phyloP scores from a whole-genome alignment of 92 coral and sea anemone genomes.

The Porites cylindrica region DNA sequence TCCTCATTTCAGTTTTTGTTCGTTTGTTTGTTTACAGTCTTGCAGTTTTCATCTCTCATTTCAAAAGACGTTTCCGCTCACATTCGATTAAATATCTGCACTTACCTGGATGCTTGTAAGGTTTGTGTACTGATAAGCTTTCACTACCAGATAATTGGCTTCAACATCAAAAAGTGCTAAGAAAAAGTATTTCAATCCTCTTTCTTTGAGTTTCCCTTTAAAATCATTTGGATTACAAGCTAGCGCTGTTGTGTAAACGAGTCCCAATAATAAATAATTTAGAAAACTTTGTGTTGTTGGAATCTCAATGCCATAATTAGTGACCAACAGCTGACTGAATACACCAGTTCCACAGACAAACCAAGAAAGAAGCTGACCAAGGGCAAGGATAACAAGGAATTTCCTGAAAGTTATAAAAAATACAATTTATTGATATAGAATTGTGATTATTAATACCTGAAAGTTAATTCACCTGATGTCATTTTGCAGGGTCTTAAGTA shows the following conservation, averaged over 20 bases:
- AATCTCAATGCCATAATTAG: constrained; percentile 60
- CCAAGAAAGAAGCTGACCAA: constrained; percentile 87
- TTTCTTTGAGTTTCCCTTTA: constrained; percentile 54
- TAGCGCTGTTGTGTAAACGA: constrained; percentile 72
- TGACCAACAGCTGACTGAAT: constrained; percentile 81
- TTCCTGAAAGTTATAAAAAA: constrained; percentile 48
- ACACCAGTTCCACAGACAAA: constrained; percentile 89
- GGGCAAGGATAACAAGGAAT: constrained; percentile 55
- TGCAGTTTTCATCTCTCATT: no score
- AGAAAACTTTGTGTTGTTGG: constrained; percentile 91
- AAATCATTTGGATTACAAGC: constrained; percentile 53
- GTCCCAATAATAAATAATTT: constrained; percentile 71
- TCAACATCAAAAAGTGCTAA: constrained; percentile 89
- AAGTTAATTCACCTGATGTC: no score
- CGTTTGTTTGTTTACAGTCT: no score
- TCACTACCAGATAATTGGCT: constrained; percentile 89
- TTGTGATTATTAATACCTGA: not conserved
- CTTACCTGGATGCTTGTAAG: constrained; percentile 97
- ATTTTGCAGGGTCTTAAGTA: not conserved
- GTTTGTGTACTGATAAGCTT: constrained; percentile 96
- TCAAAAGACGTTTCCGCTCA: no score
- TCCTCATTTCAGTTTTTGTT: no score
- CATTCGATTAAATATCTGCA: not conserved
- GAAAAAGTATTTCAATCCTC: constrained; percentile 93
- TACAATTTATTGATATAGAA: not conserved